phyloP scores from a whole-genome alignment of 2,113 vertebrate genomes.

The Ovibos moschatus region DNA sequence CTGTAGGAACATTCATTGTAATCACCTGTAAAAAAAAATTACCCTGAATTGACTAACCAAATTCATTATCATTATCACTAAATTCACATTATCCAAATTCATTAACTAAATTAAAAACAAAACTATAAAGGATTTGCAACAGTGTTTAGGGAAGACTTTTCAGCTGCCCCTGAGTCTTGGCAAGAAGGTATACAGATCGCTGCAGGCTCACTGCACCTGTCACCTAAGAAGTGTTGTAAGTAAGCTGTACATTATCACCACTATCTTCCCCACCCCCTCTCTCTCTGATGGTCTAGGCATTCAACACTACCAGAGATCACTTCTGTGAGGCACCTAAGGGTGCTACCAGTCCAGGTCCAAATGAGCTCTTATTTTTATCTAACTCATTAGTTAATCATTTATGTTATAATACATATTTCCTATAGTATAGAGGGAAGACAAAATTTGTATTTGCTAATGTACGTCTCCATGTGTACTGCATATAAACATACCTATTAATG shows the following conservation, averaged over 20 bases:
- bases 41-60: neutral
- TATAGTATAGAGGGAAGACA: neutral
- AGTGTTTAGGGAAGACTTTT: neutral
- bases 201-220: neutral
- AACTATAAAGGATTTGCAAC: neutral
- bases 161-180: neutral
- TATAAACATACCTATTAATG: neutral
- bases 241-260: rapidly evolving
- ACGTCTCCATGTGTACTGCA: neutral
- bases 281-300: neutral
- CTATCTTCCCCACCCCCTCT: neutral
- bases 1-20: neutral
- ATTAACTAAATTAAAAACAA: neutral
- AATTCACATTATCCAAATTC: neutral
- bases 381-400: neutral
- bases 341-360: neutral
- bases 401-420: neutral
- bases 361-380: neutral
- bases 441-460: constrained; percentile 17
- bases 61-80: neutral
- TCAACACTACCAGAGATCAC: neutral
- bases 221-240: neutral
- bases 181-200: neutral
- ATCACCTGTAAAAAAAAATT: neutral
- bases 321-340: neutral